Base-by-base conservation (phyloP, 2,888 invertebrate species). In the Cyrtodaria siliqua region DNA sequence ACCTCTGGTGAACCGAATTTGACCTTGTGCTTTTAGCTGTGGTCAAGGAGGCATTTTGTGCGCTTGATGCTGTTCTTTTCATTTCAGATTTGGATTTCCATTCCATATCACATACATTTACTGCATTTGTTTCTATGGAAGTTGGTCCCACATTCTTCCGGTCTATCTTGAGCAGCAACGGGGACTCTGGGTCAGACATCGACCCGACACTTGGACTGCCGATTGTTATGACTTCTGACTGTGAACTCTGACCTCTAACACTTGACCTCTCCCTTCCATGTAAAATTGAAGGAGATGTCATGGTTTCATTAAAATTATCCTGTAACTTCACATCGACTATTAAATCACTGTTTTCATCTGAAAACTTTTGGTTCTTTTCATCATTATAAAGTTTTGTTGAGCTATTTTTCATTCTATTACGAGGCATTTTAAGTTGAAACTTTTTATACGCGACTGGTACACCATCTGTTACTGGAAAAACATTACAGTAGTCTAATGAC, bases 381-480 rank as follows among this genome's bases (percentile, higher is more conserved):
- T 8, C 6, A 12, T 33, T 33, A 33, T 33, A 8, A 4, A 8
- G 4, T 12, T 33, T 33, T 12, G 6, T 12, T 33, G 33, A 33
- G 33, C 33, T 33, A 12, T 8, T 33, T 12, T 12, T 12, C 33
- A 8, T 33, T 33, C 33, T 33, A 8, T 38, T 42, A 40, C 40
- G n/a, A 12, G 44, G 60, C 12, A 67, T 40, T 26, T 67, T 70
- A 12, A 67, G 50, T 23, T 81, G 71, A 44, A 77, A 70, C 27
- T 49, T 59, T 56, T 60, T 70, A 16, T 53, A 56, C 12, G 26
- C 53, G 44, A 53, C 33, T n/a, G 60, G 57, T 42, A 59, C 56
- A 9, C 76, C 70, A 68, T 73, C 57, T 50, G 53, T 72, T 0
- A 82, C 61, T 16, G 82, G 82, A n/a, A 82, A 64, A 20, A 82